Evolutionary conservation across 1,140 invertebrate species (phyloP).

Genomic region (Hirudo medicinalis): DNA sequence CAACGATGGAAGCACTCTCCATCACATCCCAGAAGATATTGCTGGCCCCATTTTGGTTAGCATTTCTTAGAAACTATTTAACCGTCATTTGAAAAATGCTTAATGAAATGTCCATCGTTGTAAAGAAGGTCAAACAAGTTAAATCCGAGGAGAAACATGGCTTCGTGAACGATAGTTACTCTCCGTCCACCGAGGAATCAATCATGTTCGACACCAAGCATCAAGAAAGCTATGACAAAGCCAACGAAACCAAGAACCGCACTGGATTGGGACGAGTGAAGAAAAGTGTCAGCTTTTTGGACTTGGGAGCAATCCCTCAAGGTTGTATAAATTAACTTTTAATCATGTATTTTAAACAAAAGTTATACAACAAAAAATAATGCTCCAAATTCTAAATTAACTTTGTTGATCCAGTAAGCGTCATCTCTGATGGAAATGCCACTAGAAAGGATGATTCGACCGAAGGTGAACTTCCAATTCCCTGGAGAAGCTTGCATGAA

Average conservation of each 20-base stretch:
- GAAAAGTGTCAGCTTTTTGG: slow-evolving; percentile 8
- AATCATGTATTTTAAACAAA: background rate
- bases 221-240: no score
- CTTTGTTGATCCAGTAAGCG: no score
- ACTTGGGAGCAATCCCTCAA: background rate
- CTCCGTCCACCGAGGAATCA: no score
- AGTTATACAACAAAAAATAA: background rate
- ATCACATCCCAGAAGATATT: slow-evolving; percentile 7
- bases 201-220: no score
- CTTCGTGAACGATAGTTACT: background rate
- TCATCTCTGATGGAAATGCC: no score
- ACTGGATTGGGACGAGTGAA: background rate
- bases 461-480: background rate
- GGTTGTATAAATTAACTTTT: background rate
- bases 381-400: no score
- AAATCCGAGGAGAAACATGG: background rate
- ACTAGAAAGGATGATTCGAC: no score
- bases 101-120: background rate
- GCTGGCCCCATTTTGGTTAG: slow-evolving; percentile 12
- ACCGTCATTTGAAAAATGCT: background rate
- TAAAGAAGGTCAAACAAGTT: background rate
- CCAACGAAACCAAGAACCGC: background rate
- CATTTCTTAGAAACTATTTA: background rate
- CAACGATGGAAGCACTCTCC: background rate
- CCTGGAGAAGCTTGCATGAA: background rate